Percentiles rank a stretch among this genome's conserved stretches.
phyloP scores from a whole-genome alignment of 2,113 vertebrate species.

The Halichoerus grypus region DNA sequence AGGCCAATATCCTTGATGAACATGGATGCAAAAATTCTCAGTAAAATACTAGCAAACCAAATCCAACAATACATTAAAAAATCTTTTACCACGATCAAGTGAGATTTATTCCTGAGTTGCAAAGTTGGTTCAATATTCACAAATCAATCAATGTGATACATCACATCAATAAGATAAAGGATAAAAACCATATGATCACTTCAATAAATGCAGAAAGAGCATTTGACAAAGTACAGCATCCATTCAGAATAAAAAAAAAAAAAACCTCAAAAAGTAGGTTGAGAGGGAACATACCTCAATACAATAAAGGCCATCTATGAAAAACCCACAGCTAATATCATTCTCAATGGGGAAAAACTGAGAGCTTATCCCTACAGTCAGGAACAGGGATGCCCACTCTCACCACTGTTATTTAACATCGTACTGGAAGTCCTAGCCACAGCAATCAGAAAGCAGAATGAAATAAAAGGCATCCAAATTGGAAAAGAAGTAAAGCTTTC shows the following conservation, averaged over 20 bases:
- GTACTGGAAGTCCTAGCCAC: background rate
- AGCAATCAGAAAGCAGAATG: background rate
- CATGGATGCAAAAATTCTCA: background rate
- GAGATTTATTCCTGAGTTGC: background rate
- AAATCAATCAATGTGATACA: background rate
- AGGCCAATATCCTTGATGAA: background rate
- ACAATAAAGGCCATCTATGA: background rate
- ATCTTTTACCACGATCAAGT: background rate
- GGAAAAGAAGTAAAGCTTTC: background rate
- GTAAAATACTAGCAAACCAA: background rate
- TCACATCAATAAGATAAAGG: background rate
- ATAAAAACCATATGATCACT: background rate
- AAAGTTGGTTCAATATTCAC: background rate
- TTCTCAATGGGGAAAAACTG: background rate
- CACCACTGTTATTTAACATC: background rate
- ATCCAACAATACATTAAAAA: background rate
- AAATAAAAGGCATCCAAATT: background rate
- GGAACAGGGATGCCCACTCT: background rate
- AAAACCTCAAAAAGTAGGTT: background rate
- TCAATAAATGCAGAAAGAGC: background rate
- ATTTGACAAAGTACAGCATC: background rate
- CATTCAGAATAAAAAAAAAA: background rate
- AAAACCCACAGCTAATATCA: background rate
- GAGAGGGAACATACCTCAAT: background rate
- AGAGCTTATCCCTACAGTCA: background rate